Conservation (phyloP, 2,888 invertebrate genomes). For the Acleris sparsana region DNA sequence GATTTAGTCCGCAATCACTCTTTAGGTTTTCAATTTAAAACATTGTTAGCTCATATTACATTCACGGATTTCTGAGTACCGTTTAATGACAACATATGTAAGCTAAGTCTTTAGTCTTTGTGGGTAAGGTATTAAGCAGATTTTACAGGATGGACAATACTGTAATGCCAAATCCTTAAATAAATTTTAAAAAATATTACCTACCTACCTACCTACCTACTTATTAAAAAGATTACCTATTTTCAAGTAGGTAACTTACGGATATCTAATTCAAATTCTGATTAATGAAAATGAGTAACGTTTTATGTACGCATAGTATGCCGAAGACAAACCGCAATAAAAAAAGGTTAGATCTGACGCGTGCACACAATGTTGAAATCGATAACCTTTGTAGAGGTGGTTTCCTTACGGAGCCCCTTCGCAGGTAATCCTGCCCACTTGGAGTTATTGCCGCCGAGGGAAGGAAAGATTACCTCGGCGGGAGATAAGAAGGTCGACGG, state of each 20-base stretch:
- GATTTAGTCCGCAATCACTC: slow-evolving; percentile 69
- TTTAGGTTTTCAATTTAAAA: slow-evolving; percentile 50
- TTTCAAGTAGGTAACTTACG: neutral
- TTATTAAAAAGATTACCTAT: no score
- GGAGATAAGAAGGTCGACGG: slow-evolving; percentile 83
- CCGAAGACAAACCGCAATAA: slow-evolving; percentile 58
- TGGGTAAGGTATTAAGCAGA: no score
- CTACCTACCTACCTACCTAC: no score
- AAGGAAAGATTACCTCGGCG: slow-evolving; percentile 83
- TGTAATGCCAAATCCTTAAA: no score
- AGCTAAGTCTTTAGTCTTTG: no score
- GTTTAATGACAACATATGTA: no score
- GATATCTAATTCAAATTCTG: slow-evolving; percentile 9
- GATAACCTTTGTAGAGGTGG: slow-evolving; percentile 80
- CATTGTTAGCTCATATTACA: slow-evolving; percentile 37
- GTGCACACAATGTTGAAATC: slow-evolving; percentile 77
- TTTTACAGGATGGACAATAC: no score
- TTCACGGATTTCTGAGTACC: neutral
- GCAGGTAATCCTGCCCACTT: slow-evolving; percentile 84
- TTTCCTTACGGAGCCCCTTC: slow-evolving; percentile 78
- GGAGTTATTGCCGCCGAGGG: slow-evolving; percentile 83
- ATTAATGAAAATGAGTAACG: slow-evolving; percentile 16
- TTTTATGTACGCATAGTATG: slow-evolving; percentile 34
- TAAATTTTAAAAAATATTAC: no score
- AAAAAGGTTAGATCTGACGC: slow-evolving; percentile 59